These are phyloP conservation scores for Dynastes maya DNA, from an alignment of 2,888 invertebrate species.

Conservation along the genomic window DNA sequence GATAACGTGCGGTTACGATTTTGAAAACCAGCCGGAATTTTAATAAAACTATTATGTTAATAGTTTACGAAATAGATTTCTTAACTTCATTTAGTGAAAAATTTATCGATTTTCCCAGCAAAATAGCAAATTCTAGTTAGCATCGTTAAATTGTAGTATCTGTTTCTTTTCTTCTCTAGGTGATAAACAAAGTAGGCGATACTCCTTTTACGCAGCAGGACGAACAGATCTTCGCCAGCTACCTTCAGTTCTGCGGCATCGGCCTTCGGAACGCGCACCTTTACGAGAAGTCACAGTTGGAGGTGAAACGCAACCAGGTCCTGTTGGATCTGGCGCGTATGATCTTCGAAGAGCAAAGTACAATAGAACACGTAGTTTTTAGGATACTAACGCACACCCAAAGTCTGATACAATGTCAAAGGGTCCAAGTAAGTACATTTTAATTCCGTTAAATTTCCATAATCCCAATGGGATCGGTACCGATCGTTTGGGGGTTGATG, in stretches of 20 bases:
- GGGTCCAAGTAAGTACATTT: conserved; percentile 84
- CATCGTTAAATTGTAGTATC: no score
- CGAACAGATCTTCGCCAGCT: conserved; percentile 92
- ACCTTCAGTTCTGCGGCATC: conserved; percentile 97
- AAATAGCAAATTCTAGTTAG: no score
- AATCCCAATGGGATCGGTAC: background rate
- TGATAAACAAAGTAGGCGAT: conserved; percentile 92
- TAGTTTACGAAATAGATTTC: no score
- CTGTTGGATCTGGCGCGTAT: conserved; percentile 94
- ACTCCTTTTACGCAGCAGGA: conserved; percentile 88
- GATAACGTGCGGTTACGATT: no score
- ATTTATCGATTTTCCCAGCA: no score
- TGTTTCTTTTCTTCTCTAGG: conserved; percentile 71
- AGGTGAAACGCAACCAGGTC: conserved; percentile 96
- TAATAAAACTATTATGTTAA: no score
- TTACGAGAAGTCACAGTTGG: conserved; percentile 94
- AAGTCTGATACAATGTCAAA: conserved; percentile 93
- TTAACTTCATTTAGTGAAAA: no score
- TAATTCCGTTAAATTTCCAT: background rate
- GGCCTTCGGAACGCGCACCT: conserved; percentile 96
- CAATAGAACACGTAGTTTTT: conserved; percentile 95
- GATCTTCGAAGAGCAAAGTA: conserved; percentile 97
- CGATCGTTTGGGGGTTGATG: no score
- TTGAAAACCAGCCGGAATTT: no score
- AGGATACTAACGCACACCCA: conserved; percentile 95